Base-by-base conservation (phyloP, 2,888 invertebrate species). In the Dyspetes luteomarginatus region DNA sequence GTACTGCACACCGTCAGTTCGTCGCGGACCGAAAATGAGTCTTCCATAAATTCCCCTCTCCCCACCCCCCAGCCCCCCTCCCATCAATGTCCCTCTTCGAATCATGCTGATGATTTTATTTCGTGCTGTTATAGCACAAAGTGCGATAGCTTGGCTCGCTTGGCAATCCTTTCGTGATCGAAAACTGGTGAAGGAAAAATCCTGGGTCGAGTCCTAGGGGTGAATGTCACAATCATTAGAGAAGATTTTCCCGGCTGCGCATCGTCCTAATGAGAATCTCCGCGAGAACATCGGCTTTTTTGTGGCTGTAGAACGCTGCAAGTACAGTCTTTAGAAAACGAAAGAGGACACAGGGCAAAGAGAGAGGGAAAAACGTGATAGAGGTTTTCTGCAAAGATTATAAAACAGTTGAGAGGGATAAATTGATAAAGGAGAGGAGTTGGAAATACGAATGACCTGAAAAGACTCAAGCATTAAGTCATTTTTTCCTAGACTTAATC, bases 1-100 rank as follows among this genome's bases (percentile, higher is more conserved):
- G 65, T 62, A 12, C 62, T 62, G n/a, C 30, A 22, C 9, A 17
- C 17, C 17, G 12, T 36, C 55, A n/a, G 30, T 15, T 62, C 62
- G 41, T 28, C 24, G 45, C 22, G 71, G 17, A 28, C 28, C 36
- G 62, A 72, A 73, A 73, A 78, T 78, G 78, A 73, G 52, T 62
- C 67, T 65, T 15, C 43, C 62, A 52, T 62, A 55, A 68, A 65
- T 45, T 7, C 41, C 9, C 24, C 62, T 5, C 26, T 12, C 12
- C 9, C 2, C 12, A 7, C 12, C 36, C 12, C 36, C 12, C 36
- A 12, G 0, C 3, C 17, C n/a, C 17, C 17, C 45, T 45, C 45
- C 15, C n/a, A 3, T n/a, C n/a, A 45, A n/a, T 45, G 17, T 17
- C 45, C 12, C 45, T 45, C 45, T n/a, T n/a, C 3, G 15, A n/a